Conservation (phyloP, 1,140 invertebrate genomes). For the Anoplolepis gracilipes region DNA sequence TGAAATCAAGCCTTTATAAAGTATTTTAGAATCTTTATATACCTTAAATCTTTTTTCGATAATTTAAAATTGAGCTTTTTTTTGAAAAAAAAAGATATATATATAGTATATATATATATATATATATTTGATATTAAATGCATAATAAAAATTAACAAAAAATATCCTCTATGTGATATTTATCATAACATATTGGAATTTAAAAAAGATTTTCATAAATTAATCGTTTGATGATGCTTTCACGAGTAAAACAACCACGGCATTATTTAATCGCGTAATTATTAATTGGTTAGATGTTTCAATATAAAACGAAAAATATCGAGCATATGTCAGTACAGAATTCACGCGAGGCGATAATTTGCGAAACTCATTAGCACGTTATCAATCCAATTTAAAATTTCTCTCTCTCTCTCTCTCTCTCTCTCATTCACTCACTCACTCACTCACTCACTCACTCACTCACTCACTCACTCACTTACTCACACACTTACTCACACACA, state of each 20-base stretch:
- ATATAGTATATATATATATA: no score
- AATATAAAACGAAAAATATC: conserved; percentile 26
- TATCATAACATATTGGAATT: not conserved
- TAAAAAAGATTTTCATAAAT: not conserved
- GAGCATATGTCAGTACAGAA: not conserved
- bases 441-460: no score
- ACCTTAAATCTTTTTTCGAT: not conserved
- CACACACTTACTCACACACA: no score
- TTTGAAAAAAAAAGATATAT: no score
- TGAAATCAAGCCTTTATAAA: not conserved
- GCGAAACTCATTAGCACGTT: conserved; percentile 48
- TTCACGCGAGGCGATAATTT: conserved; percentile 27
- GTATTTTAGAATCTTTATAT: not conserved
- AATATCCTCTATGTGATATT: not conserved
- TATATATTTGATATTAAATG: no score
- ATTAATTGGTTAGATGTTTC: conserved; percentile 41
- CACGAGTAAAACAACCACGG: not conserved
- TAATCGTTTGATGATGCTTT: not conserved
- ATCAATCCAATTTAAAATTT: conserved; percentile 41
- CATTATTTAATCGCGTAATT: conserved; percentile 16
- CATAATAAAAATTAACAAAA: not conserved
- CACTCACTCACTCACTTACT: no score
- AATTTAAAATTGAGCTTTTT: not conserved
- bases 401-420: not conserved
- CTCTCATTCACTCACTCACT: no score